Evolutionary conservation across 2,888 invertebrate genomes (phyloP).

Genomic region (Poecilus cupreus): DNA sequence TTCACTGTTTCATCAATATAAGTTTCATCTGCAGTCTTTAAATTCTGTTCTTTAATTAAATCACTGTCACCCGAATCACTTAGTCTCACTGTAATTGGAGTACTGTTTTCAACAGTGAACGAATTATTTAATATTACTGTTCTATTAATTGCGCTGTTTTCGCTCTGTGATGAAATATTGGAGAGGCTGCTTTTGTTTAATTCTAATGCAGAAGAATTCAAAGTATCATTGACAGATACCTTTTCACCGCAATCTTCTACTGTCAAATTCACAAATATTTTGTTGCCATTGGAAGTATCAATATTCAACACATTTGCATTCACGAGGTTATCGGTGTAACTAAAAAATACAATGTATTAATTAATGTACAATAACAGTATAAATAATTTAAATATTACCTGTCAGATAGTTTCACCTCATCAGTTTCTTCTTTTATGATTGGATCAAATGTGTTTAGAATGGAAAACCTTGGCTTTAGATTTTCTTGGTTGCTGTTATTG

Average conservation of each 20-base stretch:
- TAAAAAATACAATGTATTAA: neutral
- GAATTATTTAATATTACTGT: neutral
- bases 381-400: constrained; percentile 25
- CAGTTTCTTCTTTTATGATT: neutral
- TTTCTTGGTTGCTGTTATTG: constrained; percentile 26
- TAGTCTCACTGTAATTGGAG: neutral
- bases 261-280: neutral
- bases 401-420: neutral
- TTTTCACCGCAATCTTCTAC: neutral
- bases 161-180: neutral
- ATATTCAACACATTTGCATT: neutral
- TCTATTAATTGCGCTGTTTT: neutral
- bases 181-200: neutral
- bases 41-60: neutral
- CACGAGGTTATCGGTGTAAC: neutral
- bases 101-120: neutral
- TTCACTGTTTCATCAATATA: neutral
- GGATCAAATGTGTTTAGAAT: constrained; percentile 20
- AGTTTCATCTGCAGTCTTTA: neutral
- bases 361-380: neutral
- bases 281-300: neutral
- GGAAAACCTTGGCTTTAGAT: neutral
- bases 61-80: neutral
- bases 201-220: neutral
- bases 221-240: neutral